These are phyloP conservation scores for Pocillopora grandis DNA, from an alignment of 92 coral and sea anemone genomes.

Conservation along the genomic window DNA sequence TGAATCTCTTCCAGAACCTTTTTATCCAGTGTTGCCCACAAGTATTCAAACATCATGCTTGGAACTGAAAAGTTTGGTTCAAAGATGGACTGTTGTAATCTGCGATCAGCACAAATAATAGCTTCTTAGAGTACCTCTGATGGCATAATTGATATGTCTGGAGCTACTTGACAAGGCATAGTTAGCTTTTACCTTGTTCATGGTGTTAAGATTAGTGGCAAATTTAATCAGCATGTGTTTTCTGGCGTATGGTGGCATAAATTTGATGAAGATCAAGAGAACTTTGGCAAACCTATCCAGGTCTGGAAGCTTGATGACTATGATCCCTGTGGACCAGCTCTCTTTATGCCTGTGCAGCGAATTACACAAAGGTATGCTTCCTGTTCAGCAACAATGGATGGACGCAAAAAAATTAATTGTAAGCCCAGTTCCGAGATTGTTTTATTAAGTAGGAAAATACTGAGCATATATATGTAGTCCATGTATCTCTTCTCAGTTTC, in stretches of 20 bases:
- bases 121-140: constrained; percentile 52
- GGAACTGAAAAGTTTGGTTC: constrained; percentile 57
- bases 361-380: no score
- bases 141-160: constrained; percentile 35
- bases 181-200: constrained; percentile 44
- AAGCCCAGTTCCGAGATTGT: no score
- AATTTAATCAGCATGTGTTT: constrained; percentile 11
- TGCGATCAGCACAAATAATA: constrained; percentile 39
- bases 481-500: no score
- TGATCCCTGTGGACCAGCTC: no score
- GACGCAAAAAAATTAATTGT: no score
- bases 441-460: no score
- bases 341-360: no score
- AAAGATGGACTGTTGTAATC: constrained; percentile 34
- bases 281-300: no score
- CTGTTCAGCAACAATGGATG: no score
- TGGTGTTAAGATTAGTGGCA: constrained; percentile 24
- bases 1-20: no score
- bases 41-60: constrained; percentile 29
- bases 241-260: constrained; percentile 44
- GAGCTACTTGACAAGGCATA: constrained; percentile 43
- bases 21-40: constrained; percentile 25
- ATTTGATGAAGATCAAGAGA: constrained; percentile 11
- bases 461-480: no score
- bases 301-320: no score